Evolutionary conservation across 2,888 invertebrate species (phyloP), one percentile per base, ranked within the genome.

Genomic region (Heteromurus nitidus): DNA sequence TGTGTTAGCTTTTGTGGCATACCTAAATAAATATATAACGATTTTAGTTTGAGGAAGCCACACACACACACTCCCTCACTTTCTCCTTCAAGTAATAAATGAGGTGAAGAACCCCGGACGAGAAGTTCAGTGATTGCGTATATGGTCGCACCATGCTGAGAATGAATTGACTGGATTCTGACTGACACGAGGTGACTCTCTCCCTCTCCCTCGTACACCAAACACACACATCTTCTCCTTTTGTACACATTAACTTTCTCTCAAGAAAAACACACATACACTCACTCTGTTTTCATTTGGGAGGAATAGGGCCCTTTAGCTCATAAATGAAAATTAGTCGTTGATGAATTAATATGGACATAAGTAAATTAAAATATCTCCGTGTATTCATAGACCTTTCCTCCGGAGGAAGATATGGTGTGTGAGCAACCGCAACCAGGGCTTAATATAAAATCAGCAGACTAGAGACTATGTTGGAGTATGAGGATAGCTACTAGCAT

Each of bases 281-380:
- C n/a, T n/a, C n/a, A n/a, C n/a, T n/a, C n/a, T n/a, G n/a, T n/a
- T n/a, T n/a, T n/a, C n/a, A n/a, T n/a, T n/a, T n/a, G n/a, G n/a
- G n/a, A n/a, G n/a, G n/a, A n/a, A n/a, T n/a, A n/a, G 58, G 28
- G 58, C 53, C 20, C 20, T 50, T 18, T 50, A 22, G 26, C 47
- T 50, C 62, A 73, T 62, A 73, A 73, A 73, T 62, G 73, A 50
- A 73, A 73, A 62, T 73, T 73, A 47, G 73, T 62, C 47, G 28
- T 28, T 26, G 30, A 70, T 28, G 50, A 73, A 47, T 62, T 73
- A 73, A 73, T 73, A 50, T 62, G 36, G 58, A 36, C 69, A 1
- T 36, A 69, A 50, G 69, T 69, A 69, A 69, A 69, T 69, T 69
- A 55, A 69, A 69, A n/a, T 69, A 53, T 50, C 53, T 55, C n/a